Conservation (phyloP, 1,140 invertebrate genomes). For the Eumaeus atala region DNA sequence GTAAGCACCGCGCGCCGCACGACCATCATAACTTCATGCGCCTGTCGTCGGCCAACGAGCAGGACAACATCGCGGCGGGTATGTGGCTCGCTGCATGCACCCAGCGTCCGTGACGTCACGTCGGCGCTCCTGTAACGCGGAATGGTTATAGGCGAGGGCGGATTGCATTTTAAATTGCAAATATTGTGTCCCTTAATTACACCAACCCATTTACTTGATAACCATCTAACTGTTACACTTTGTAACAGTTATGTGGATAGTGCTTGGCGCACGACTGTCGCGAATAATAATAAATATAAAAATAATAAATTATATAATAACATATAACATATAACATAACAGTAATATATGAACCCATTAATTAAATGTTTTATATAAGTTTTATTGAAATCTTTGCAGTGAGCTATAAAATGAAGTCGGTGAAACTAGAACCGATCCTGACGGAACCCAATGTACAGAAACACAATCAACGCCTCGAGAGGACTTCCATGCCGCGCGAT, state of each 20-base stretch:
- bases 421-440: constrained; percentile 70
- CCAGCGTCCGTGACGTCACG: background rate
- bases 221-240: no score
- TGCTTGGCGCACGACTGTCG: no score
- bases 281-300: no score
- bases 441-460: constrained; percentile 73
- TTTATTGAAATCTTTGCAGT: constrained; percentile 35
- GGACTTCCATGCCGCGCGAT: constrained; percentile 45
- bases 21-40: constrained; percentile 53
- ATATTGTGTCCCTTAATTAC: background rate
- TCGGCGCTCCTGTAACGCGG: no score
- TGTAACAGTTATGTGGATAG: no score
- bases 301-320: no score
- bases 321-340: no score
- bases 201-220: no score
- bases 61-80: constrained; percentile 60
- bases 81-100: constrained; percentile 2
- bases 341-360: no score
- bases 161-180: no score
- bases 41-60: constrained; percentile 53
- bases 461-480: constrained; percentile 69
- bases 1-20: constrained; percentile 43
- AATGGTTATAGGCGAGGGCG: no score
- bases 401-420: constrained; percentile 62
- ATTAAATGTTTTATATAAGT: no score